Conservation (phyloP, 1,140 invertebrate species). For the Drosophila pectinifera region DNA sequence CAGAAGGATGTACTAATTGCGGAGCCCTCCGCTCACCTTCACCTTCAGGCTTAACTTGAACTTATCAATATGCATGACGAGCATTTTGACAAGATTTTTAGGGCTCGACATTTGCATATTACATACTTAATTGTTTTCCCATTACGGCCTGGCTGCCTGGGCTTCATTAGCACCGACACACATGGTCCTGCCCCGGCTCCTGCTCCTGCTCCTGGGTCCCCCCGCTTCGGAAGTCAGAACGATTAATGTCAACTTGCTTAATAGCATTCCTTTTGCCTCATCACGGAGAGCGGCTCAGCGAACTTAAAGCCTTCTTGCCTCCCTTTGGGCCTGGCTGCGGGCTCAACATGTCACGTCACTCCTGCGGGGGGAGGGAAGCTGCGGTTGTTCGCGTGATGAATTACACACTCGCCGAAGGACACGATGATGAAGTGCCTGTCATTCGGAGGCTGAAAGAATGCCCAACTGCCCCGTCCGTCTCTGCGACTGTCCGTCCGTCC, state of each 20-base stretch:
- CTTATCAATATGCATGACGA: slow-evolving; percentile 64
- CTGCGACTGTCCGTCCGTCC: not conserved
- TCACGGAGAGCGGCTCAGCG: slow-evolving; percentile 48
- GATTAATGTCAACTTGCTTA: slow-evolving; percentile 83
- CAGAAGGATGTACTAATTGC: slow-evolving; percentile 26
- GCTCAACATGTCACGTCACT: slow-evolving; percentile 79
- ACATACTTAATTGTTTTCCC: slow-evolving; percentile 81
- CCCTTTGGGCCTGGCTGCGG: slow-evolving; percentile 52
- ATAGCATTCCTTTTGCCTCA: slow-evolving; percentile 74
- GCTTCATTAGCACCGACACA: slow-evolving; percentile 54
- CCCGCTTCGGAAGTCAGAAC: slow-evolving; percentile 64
- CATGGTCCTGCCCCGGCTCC: slow-evolving; percentile 11
- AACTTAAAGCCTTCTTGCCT: slow-evolving; percentile 62
- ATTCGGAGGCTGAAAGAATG: slow-evolving; percentile 80
- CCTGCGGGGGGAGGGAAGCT: slow-evolving; percentile 42
- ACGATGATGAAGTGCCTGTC: slow-evolving; percentile 83
- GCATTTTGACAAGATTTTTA: slow-evolving; percentile 56
- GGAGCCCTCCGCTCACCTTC: too few relatives aligned
- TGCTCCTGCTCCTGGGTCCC: not conserved
- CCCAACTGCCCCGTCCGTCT: slow-evolving; percentile 66
- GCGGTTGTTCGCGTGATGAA: slow-evolving; percentile 83
- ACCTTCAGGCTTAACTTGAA: too few relatives aligned
- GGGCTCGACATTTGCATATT: slow-evolving; percentile 68
- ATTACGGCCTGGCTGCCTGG: slow-evolving; percentile 55
- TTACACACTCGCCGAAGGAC: slow-evolving; percentile 82